These are phyloP conservation scores for Neodiprion virginianus DNA, from an alignment of 1,140 invertebrate species.

Conservation along the genomic window DNA sequence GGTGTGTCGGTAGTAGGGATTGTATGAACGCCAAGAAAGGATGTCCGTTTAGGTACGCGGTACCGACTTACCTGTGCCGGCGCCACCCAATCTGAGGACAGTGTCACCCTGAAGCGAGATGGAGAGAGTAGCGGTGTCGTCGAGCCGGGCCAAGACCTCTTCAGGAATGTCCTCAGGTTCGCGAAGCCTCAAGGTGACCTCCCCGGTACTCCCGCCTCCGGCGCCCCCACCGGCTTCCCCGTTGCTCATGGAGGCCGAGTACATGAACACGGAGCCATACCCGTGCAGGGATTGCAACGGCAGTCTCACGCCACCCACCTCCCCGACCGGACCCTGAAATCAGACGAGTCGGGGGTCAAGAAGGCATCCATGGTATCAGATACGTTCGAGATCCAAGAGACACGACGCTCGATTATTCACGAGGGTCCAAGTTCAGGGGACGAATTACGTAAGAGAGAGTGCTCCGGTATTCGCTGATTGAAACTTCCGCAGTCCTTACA, in stretches of 20 bases:
- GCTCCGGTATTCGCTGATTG: too few species aligned
- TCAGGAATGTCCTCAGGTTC: constrained; percentile 63
- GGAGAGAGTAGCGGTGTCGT: constrained; percentile 62
- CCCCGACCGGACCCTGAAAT: constrained; percentile 61
- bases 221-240: constrained; percentile 50
- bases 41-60: neutral
- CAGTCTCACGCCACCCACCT: constrained; percentile 63
- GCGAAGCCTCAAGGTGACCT: constrained; percentile 62
- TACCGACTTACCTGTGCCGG: constrained; percentile 48
- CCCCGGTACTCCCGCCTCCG: constrained; percentile 53
- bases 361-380: too few species aligned
- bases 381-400: too few species aligned
- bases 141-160: constrained; percentile 61
- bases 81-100: constrained; percentile 57
- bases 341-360: neutral
- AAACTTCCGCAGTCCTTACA: too few species aligned
- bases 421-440: too few species aligned
- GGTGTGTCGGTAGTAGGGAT: too few species aligned
- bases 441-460: too few species aligned
- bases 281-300: constrained; percentile 63
- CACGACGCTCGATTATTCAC: too few species aligned
- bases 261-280: constrained; percentile 65
- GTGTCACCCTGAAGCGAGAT: constrained; percentile 61
- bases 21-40: neutral
- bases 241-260: constrained; percentile 60